Percentiles rank a stretch among this genome's conserved stretches.
phyloP scores from a whole-genome alignment of 2,797 vertebrate species.

The Sciaenops ocellatus region DNA sequence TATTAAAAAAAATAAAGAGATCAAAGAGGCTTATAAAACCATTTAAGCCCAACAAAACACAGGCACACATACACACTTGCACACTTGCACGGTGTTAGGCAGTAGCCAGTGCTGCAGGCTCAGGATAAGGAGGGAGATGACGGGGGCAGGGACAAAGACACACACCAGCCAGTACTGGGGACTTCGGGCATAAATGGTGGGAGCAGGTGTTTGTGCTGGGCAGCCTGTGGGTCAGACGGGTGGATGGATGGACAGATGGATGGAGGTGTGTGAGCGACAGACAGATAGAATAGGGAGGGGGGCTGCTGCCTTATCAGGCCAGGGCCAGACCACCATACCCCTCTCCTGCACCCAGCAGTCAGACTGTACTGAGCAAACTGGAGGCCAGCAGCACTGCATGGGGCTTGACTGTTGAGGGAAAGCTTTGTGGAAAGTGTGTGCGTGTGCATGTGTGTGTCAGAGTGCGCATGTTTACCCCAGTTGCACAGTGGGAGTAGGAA shows the following conservation, averaged over 20 bases:
- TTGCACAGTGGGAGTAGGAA: conserved; percentile 59
- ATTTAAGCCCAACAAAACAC: conserved; percentile 32
- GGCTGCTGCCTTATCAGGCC: conserved; percentile 75
- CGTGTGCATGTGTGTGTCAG: conserved; percentile 32
- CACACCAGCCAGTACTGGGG: conserved; percentile 41
- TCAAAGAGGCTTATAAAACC: conserved; percentile 22
- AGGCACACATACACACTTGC: conserved; percentile 12
- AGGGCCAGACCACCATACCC: conserved; percentile 69
- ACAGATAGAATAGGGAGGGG: conserved; percentile 58
- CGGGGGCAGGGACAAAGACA: conserved; percentile 58
- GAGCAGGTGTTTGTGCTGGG: conserved; percentile 75
- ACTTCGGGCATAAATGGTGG: conserved; percentile 66
- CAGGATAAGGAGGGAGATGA: conserved; percentile 64
- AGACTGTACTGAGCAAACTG: conserved; percentile 67
- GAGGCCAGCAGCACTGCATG: conserved; percentile 69
- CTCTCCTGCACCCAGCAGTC: conserved; percentile 70
- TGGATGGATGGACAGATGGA: conserved; percentile 69
- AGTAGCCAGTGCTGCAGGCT: conserved; percentile 54
- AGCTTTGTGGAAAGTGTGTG: conserved; percentile 52
- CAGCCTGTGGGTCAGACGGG: conserved; percentile 71
- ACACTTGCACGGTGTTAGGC: conserved; percentile 8
- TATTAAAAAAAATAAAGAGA: conserved; percentile 8
- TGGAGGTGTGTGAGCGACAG: conserved; percentile 65
- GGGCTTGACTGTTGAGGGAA: conserved; percentile 57
- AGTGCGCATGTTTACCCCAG: conserved; percentile 63